Conservation (phyloP, 2,888 invertebrate genomes). For the Dastarcus helophoroides region DNA sequence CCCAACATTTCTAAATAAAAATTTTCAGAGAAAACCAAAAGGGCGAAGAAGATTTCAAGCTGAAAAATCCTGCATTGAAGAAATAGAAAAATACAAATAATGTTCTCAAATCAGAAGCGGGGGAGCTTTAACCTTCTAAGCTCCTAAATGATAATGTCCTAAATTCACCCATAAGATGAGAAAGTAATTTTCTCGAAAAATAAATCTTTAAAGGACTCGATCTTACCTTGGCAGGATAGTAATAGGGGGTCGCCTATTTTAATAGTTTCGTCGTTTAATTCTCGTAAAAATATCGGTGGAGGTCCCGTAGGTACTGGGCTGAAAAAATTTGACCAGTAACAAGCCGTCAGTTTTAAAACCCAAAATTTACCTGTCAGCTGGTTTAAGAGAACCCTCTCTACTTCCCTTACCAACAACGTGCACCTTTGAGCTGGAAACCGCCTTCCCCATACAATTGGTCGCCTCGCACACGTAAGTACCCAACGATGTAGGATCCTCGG, state of each 20-base stretch:
- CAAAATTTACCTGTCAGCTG: conserved; percentile 48
- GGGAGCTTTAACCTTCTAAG: no score
- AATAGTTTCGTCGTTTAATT: conserved; percentile 61
- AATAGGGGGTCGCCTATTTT: conserved; percentile 66
- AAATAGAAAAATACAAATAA: no score
- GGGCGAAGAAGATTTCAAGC: no score
- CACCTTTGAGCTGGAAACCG: conserved; percentile 72
- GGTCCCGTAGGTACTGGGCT: conserved; percentile 50
- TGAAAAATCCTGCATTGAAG: no score
- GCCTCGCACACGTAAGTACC: conserved; percentile 85
- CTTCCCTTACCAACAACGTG: conserved; percentile 66
- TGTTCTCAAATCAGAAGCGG: no score
- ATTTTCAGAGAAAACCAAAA: no score
- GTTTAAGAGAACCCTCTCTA: conserved; percentile 56
- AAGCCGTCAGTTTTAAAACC: not conserved
- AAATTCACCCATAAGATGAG: no score
- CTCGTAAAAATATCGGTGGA: conserved; percentile 67
- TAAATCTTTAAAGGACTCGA: no score
- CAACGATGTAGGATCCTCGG: conserved; percentile 73
- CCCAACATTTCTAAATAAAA: no score
- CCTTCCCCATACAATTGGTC: conserved; percentile 77
- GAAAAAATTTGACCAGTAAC: conserved; percentile 11
- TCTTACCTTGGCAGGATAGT: conserved; percentile 63
- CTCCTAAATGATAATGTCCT: no score
- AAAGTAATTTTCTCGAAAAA: no score